Evolutionary conservation across 2,113 vertebrate genomes (phyloP).

Genomic region (Gasterosteus aculeatus): DNA sequence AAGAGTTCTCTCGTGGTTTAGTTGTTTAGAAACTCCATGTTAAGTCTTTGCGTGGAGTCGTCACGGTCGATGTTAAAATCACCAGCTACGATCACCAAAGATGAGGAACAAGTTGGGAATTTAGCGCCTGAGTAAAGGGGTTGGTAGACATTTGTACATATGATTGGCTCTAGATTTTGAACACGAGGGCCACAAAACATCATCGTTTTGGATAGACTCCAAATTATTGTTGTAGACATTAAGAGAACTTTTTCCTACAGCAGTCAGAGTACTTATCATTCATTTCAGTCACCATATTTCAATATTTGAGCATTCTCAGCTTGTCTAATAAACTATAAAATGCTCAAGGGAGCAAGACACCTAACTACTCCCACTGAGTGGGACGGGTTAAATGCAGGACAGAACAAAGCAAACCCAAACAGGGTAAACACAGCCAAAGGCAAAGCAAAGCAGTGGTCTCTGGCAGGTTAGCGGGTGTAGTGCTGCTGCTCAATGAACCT

Average conservation of each 20-base stretch:
- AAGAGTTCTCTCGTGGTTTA: background rate
- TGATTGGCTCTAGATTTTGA: too few relatives aligned
- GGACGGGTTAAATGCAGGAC: too few relatives aligned
- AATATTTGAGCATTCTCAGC: slow-evolving; percentile 8
- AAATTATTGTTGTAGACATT: background rate
- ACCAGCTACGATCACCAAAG: background rate
- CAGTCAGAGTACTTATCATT: background rate
- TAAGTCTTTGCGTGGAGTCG: background rate
- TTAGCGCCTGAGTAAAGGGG: background rate
- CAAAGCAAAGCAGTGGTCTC: too few relatives aligned
- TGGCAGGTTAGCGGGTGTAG: too few relatives aligned
- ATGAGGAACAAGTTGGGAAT: background rate
- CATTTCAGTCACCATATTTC: background rate
- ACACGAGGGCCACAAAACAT: background rate
- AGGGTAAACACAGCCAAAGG: too few relatives aligned
- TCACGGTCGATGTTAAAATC: background rate
- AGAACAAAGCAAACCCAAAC: too few relatives aligned
- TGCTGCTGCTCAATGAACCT: too few relatives aligned
- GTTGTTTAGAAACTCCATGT: background rate
- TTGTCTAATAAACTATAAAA: slow-evolving; percentile 43
- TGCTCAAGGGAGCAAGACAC: background rate
- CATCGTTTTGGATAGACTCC: background rate
- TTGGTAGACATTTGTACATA: too few relatives aligned
- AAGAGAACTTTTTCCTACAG: background rate
- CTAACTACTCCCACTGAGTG: too few relatives aligned